Percentiles rank a stretch among this genome's conserved stretches.
Conservation (phyloP, 2,113 vertebrate species). For the Callionymus lyra region DNA sequence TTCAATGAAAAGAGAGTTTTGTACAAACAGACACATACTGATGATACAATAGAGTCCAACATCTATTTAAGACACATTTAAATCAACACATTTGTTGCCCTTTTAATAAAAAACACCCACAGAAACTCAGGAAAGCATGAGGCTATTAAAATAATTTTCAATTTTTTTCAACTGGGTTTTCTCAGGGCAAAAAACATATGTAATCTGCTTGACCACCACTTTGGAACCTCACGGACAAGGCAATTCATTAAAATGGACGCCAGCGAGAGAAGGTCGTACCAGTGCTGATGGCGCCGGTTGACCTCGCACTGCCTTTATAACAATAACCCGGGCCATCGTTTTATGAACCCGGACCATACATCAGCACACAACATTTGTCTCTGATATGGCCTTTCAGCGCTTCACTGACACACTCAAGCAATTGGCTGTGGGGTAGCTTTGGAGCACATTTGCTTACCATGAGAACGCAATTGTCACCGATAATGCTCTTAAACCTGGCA, state of each 20-base stretch:
- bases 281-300: constrained; percentile 42
- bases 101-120: too few relatives aligned
- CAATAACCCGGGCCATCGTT: constrained; percentile 43
- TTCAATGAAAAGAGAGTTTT: too few relatives aligned
- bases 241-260: constrained; percentile 33
- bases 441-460: constrained; percentile 66
- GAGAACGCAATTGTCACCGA: constrained; percentile 70
- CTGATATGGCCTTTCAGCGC: constrained; percentile 46
- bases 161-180: too few relatives aligned
- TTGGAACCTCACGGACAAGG: constrained; percentile 34
- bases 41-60: too few relatives aligned
- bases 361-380: constrained; percentile 26
- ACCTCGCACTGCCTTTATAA: constrained; percentile 49
- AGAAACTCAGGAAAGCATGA: too few relatives aligned
- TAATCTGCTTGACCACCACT: constrained; percentile 17
- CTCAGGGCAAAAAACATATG: constrained; percentile 3
- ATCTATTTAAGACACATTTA: too few relatives aligned
- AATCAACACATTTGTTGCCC: too few relatives aligned
- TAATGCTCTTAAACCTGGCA: constrained; percentile 67
- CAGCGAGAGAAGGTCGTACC: constrained; percentile 48
- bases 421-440: constrained; percentile 58
- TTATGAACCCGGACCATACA: constrained; percentile 23
- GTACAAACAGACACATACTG: too few relatives aligned
- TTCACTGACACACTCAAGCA: constrained; percentile 52
- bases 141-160: too few relatives aligned